Evolutionary conservation across 2,888 invertebrate species (phyloP).

Genomic region (Cerceris rybyensis): DNA sequence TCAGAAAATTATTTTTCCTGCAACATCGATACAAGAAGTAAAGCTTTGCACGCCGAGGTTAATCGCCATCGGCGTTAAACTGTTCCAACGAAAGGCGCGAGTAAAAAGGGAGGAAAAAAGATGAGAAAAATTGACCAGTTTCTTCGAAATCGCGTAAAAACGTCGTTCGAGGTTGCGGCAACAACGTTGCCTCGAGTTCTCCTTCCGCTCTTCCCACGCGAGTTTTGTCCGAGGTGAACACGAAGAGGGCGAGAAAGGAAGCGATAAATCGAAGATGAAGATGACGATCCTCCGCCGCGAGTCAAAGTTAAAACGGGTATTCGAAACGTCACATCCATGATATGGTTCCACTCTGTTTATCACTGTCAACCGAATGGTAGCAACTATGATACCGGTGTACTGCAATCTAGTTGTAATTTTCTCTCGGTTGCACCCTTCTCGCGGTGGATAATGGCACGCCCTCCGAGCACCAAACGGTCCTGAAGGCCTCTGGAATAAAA

Average conservation of each 20-base stretch:
- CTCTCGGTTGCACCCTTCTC: conserved; percentile 30
- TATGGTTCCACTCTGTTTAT: conserved; percentile 45
- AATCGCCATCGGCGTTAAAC: no score
- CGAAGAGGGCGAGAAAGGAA: conserved; percentile 2
- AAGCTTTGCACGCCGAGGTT: no score
- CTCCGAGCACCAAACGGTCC: conserved; percentile 33
- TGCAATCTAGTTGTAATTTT: conserved; percentile 59
- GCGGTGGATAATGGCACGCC: conserved; percentile 44
- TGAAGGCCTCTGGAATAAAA: conserved; percentile 14
- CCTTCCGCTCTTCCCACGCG: neutral
- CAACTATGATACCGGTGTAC: conserved; percentile 11
- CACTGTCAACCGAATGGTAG: conserved; percentile 41
- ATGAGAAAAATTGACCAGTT: no score
- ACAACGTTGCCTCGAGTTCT: neutral
- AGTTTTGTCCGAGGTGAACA: neutral
- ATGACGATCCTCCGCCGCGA: neutral
- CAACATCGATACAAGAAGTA: no score
- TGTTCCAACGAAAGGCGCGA: no score
- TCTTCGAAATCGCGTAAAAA: no score
- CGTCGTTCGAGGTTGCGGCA: no score
- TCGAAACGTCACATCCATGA: conserved; percentile 24
- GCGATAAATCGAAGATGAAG: conserved; percentile 30
- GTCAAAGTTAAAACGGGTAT: neutral
- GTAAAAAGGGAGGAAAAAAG: no score
- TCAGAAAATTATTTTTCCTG: no score